Conservation (phyloP, 2,797 vertebrate species). For the Pteronotus mesoamericanus region DNA sequence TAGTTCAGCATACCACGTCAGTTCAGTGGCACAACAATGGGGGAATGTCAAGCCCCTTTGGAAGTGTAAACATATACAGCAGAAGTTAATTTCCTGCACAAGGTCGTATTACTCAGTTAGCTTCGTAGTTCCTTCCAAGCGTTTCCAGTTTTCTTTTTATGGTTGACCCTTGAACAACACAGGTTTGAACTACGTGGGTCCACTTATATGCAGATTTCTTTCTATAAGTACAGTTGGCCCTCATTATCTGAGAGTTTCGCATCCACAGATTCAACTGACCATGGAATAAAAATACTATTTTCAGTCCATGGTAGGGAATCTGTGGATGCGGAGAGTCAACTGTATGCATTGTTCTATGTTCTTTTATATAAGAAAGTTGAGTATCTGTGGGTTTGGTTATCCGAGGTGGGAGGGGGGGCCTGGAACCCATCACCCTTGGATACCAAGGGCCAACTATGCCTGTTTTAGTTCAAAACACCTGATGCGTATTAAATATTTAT, state of each 20-base stretch:
- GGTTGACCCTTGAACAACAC: background rate
- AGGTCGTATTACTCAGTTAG: background rate
- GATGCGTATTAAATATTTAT: background rate
- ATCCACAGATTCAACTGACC: background rate
- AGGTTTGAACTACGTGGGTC: background rate
- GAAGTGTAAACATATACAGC: background rate
- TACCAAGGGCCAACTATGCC: background rate
- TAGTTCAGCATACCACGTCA: background rate
- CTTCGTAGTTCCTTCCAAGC: background rate
- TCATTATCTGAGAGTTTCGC: background rate
- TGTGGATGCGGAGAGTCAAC: background rate
- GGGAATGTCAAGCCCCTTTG: background rate
- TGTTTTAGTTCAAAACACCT: background rate
- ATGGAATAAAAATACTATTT: background rate
- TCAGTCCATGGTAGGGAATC: background rate
- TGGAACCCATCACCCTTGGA: background rate
- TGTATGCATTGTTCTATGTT: background rate
- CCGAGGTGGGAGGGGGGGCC: background rate
- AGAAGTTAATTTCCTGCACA: slow-evolving; percentile 42
- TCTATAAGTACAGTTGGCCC: background rate
- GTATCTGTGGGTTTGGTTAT: background rate
- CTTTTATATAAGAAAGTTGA: background rate
- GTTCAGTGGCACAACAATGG: background rate
- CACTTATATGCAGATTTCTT: background rate
- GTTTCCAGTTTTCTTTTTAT: background rate